Evolutionary conservation across 2,797 vertebrate species (phyloP).

Genomic region (Cossypha polioptera): DNA sequence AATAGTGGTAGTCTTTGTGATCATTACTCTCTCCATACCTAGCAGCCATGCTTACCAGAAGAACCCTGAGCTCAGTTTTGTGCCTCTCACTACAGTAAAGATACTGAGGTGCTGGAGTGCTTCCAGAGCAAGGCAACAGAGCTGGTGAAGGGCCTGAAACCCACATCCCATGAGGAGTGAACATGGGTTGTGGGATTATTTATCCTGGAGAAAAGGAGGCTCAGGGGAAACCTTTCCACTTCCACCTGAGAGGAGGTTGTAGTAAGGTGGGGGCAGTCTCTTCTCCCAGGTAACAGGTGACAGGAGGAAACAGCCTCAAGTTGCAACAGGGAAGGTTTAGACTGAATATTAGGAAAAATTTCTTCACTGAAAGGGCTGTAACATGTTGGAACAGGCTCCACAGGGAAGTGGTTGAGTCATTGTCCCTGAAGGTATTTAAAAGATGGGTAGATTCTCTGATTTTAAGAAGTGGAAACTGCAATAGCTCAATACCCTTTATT

Average conservation of each 20-base stretch:
- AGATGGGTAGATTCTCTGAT: neutral
- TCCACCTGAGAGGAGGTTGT: neutral
- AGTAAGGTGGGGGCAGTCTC: fast-evolving
- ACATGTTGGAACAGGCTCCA: neutral
- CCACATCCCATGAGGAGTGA: neutral
- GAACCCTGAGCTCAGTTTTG: neutral
- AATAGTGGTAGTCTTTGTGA: neutral
- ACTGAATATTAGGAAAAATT: neutral
- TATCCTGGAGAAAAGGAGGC: neutral
- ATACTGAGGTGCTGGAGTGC: neutral
- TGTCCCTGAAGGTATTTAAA: neutral
- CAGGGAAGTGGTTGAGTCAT: neutral
- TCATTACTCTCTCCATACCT: neutral
- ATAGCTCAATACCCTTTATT: neutral
- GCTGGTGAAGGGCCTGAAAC: neutral
- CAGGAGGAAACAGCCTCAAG: neutral
- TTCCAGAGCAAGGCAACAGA: neutral
- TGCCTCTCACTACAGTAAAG: neutral
- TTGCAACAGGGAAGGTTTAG: neutral
- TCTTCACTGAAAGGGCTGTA: neutral
- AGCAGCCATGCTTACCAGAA: neutral
- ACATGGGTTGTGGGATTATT: neutral
- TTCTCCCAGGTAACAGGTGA: neutral
- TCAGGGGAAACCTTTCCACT: neutral
- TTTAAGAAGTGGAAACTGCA: neutral